Evolutionary conservation across 2,888 invertebrate genomes (phyloP).

Genomic region (Zele albiditarsus): DNA sequence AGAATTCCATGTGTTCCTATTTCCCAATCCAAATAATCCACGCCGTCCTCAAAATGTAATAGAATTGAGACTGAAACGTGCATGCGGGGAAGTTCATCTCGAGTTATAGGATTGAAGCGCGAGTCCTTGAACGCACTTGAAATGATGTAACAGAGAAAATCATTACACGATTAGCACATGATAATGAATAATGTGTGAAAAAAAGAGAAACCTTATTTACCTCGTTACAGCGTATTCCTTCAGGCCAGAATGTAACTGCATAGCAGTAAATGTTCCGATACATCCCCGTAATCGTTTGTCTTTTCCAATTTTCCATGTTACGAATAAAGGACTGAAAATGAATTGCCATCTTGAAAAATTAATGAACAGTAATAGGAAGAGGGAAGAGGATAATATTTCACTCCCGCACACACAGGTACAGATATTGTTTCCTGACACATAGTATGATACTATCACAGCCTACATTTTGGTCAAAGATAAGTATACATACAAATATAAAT

Average conservation of each 20-base stretch:
- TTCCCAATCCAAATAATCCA: conserved; percentile 97
- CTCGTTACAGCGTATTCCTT: conserved; percentile 96
- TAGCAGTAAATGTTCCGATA: conserved; percentile 98
- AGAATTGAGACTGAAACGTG: conserved; percentile 97
- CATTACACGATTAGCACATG: background rate
- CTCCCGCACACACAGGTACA: no score
- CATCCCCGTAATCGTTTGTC: conserved; percentile 97
- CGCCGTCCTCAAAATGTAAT: conserved; percentile 96
- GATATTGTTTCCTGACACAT: no score
- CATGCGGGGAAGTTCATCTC: conserved; percentile 93
- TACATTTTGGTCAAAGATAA: no score
- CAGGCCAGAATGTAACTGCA: conserved; percentile 94
- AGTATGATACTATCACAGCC: no score
- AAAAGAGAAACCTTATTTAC: conserved; percentile 66
- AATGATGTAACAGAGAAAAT: conserved; percentile 31
- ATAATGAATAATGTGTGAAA: background rate
- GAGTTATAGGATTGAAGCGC: conserved; percentile 94
- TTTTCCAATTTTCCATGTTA: conserved; percentile 99
- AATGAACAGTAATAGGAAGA: no score
- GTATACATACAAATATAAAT: no score
- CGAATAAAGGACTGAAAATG: conserved; percentile 92
- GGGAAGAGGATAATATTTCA: no score
- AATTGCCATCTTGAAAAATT: no score
- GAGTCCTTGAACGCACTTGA: conserved; percentile 96
- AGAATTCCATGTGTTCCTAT: conserved; percentile 97